Conservation (phyloP, 2,113 vertebrate genomes). For the Sakesphorus luctuosus region DNA sequence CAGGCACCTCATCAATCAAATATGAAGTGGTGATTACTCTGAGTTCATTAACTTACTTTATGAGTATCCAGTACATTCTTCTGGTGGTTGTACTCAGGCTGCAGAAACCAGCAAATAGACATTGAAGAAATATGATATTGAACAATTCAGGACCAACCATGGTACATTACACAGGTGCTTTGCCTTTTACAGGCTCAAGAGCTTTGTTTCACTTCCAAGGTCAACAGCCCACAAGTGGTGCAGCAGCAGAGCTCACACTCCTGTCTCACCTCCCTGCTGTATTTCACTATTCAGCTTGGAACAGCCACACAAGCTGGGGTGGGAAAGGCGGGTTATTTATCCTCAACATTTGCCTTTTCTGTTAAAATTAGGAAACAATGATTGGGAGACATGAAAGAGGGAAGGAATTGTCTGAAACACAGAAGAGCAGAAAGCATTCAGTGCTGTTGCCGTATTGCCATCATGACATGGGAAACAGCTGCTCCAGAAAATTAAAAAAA, state of each 20-base stretch:
- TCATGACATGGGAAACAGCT: not conserved
- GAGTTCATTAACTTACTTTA: not conserved
- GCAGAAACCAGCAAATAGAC: not conserved
- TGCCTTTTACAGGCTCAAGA: not conserved
- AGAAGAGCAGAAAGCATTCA: not conserved
- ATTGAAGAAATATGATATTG: not conserved
- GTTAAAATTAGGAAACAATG: not conserved
- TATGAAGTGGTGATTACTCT: not conserved
- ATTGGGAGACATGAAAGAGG: not conserved
- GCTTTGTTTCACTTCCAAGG: not conserved
- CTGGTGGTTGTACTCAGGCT: not conserved
- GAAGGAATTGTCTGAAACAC: not conserved
- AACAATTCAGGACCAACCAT: not conserved
- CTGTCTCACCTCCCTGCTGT: not conserved
- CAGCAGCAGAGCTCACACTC: not conserved
- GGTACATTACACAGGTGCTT: accelerated
- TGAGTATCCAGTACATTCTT: not conserved
- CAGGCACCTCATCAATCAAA: not conserved
- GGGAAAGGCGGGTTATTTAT: not conserved
- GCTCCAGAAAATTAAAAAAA: not conserved
- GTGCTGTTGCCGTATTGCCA: not conserved
- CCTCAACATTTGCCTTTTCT: not conserved
- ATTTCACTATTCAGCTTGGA: not conserved
- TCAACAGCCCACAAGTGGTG: not conserved
- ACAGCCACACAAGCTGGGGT: not conserved